Conservation (phyloP, 1,140 invertebrate species). For the Zaprionus africanus region DNA sequence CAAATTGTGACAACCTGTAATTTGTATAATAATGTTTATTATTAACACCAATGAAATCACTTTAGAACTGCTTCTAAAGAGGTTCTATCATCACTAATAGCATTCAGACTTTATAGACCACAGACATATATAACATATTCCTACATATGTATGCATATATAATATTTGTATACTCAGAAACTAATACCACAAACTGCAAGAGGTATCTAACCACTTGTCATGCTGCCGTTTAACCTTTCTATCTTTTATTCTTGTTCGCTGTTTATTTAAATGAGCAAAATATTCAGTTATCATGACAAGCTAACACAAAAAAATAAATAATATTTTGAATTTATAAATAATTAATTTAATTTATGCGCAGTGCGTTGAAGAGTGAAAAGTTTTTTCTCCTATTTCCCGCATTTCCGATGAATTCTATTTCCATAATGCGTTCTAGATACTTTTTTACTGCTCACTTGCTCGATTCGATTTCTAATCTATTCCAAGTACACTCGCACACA, state of each 20-base stretch:
- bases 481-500: neutral
- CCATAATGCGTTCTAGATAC: neutral
- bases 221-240: neutral
- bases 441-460: neutral
- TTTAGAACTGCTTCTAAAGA: no score
- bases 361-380: neutral
- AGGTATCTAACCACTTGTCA: neutral
- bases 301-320: neutral
- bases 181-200: neutral
- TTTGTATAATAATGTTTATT: no score
- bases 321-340: constrained; percentile 4
- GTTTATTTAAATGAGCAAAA: constrained; percentile 3
- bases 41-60: no score
- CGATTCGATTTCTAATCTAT: constrained; percentile 25
- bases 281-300: neutral
- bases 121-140: no score
- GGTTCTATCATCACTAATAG: no score
- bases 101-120: no score
- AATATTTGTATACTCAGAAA: no score
- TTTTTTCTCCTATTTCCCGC: neutral
- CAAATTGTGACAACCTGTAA: no score
- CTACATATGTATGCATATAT: no score
- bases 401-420: neutral
- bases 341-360: constrained; percentile 2
- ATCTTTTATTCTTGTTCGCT: neutral